Percentiles rank a stretch among this genome's conserved stretches.
Conservation (phyloP, 2,888 invertebrate species). For the Leptothorax acervorum region DNA sequence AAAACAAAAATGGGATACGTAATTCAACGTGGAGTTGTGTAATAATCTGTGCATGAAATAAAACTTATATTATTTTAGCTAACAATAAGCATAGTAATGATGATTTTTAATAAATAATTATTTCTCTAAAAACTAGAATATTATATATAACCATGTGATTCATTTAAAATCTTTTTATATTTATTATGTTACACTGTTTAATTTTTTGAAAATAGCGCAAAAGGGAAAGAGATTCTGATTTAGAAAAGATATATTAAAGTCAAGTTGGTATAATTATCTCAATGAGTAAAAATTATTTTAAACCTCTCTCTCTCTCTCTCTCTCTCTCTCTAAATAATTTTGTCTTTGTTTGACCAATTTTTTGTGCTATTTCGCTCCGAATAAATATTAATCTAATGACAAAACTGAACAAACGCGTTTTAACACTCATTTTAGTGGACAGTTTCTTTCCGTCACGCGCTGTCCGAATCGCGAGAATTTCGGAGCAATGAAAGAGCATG, state of each 20-base stretch:
- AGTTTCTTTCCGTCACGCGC: neutral
- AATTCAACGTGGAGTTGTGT: neutral
- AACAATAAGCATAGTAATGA: neutral
- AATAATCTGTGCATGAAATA: neutral
- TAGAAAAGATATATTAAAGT: neutral
- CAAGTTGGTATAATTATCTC: neutral
- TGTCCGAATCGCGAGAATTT: slow-evolving; percentile 45
- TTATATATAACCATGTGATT: neutral
- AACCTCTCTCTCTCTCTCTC: neutral
- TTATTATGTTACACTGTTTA: neutral
- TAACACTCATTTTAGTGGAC: neutral
- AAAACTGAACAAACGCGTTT: neutral
- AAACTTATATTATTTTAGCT: neutral
- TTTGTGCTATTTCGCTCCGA: neutral
- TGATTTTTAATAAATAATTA: neutral
- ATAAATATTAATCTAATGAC: neutral
- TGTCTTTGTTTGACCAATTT: neutral
- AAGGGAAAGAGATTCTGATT: neutral
- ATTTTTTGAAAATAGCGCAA: neutral
- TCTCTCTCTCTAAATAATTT: neutral
- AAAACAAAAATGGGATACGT: neutral
- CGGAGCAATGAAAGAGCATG: slow-evolving; percentile 61
- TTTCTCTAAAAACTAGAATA: neutral
- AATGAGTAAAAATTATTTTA: neutral
- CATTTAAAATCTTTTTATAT: neutral